phyloP scores from a whole-genome alignment of 92 coral and sea anemone species.

The Parazoanthus swiftii region DNA sequence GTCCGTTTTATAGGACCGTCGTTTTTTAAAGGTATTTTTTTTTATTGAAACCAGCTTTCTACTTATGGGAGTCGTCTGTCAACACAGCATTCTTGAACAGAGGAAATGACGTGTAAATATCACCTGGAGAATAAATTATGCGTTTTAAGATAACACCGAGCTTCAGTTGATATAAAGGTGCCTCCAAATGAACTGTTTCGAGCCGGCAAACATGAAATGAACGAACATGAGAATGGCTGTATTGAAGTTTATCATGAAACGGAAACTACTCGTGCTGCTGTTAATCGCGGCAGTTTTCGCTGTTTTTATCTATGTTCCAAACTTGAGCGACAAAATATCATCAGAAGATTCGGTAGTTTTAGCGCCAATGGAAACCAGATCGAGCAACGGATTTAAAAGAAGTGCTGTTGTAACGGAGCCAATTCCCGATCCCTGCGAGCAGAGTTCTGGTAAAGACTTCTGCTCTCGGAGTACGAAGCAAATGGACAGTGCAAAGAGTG shows the following conservation, averaged over 20 bases:
- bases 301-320: not conserved
- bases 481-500: not conserved
- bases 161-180: too few relatives aligned
- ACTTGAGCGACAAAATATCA: not conserved
- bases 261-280: not conserved
- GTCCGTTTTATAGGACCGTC: too few relatives aligned
- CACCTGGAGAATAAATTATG: not conserved
- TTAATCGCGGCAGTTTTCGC: not conserved
- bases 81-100: not conserved
- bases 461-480: not conserved
- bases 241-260: not conserved
- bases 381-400: not conserved
- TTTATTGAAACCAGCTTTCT: too few relatives aligned
- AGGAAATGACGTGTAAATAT: too few relatives aligned
- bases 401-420: not conserved
- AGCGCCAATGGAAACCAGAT: not conserved
- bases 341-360: not conserved
- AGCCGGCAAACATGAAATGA: not conserved
- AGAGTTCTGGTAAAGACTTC: too few relatives aligned
- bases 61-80: not conserved
- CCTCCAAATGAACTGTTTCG: not conserved
- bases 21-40: too few relatives aligned
- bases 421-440: not conserved
- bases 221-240: not conserved
- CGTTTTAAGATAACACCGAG: too few relatives aligned